Evolutionary conservation across 2,888 invertebrate genomes (phyloP), one percentile per base, ranked within the genome.

Genomic region (Carcina quercana): DNA sequence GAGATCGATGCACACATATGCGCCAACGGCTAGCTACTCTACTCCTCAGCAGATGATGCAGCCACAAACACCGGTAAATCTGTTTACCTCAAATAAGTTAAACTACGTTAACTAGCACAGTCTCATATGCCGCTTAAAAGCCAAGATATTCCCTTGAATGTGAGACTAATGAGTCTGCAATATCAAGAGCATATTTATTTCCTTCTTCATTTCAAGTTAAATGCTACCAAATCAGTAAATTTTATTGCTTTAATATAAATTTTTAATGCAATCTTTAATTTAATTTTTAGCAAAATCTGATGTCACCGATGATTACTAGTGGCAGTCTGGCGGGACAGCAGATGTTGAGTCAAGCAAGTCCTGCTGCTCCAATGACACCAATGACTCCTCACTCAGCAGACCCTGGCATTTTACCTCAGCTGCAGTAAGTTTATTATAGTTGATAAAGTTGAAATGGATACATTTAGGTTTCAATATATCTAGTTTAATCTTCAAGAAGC

Each of bases 341-440:
- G 34, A 84, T 88, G 49, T 78, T 87, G 25, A 87, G 88, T 24
- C 87, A 88, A 30, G 87, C 87, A 2, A 88, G 91, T 57, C 94
- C 95, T 1, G 90, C 92, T 7, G 20, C n/a, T 8, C 95, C 95
- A 1, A 89, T 91, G 88, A 94, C 93, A 1, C 94, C 95, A 1
- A 93, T 96, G 91, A 97, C 96, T 5, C 96, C 96, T 20, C 91
- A 91, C 36, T 96, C 96, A 0, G 94, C 95, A 6, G 96, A 97
- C 75, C 95, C 97, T 32, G 95, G 95, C 30, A 96, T 97, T 53
- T 87, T 96, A 36, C 98, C 98, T 13, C 96, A 96, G 62, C 75
- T 96, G 61, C 96, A 96, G 95, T 95, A 72, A 85, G 87, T 80
- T 25, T 20, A n/a, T n/a, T n/a, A n/a, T n/a, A n/a, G n/a, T n/a